Conservation (phyloP, 1,140 invertebrate genomes). For the Hydropsyche tenuis region DNA sequence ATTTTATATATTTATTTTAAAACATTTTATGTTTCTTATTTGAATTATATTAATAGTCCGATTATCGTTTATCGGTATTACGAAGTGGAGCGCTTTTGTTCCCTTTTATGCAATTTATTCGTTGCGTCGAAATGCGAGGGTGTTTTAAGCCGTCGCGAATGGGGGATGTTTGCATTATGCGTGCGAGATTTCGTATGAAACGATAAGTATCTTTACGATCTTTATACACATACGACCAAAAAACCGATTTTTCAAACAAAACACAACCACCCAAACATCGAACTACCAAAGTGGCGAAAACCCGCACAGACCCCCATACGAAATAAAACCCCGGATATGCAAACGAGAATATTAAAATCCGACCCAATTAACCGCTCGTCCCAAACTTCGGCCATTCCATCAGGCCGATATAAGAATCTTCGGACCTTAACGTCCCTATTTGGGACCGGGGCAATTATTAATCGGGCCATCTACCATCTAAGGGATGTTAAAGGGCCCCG, state of each 20-base stretch:
- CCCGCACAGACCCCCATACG: too few relatives aligned
- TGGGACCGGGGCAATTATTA: slow-evolving; percentile 40
- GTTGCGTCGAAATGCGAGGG: slow-evolving; percentile 11
- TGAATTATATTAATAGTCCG: background rate
- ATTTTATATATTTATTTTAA: background rate
- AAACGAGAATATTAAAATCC: too few relatives aligned
- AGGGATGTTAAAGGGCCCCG: slow-evolving; percentile 16
- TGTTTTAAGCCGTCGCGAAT: slow-evolving; percentile 1
- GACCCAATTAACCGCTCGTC: too few relatives aligned
- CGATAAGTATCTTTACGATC: slow-evolving; percentile 10
- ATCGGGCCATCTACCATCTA: slow-evolving; percentile 38
- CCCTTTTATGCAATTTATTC: slow-evolving; percentile 12
- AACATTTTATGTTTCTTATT: background rate
- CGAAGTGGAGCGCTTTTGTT: background rate
- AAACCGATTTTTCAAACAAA: too few relatives aligned
- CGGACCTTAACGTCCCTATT: background rate
- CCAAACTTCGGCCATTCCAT: too few relatives aligned
- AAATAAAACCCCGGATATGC: too few relatives aligned
- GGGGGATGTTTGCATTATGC: background rate
- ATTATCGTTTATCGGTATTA: slow-evolving; percentile 23
- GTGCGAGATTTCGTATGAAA: background rate
- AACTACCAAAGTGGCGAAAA: background rate
- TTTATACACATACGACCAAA: too few relatives aligned
- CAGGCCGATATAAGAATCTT: background rate
- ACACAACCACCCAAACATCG: too few relatives aligned